Conservation (phyloP, 2,797 vertebrate genomes). For the Synanceia verrucosa region DNA sequence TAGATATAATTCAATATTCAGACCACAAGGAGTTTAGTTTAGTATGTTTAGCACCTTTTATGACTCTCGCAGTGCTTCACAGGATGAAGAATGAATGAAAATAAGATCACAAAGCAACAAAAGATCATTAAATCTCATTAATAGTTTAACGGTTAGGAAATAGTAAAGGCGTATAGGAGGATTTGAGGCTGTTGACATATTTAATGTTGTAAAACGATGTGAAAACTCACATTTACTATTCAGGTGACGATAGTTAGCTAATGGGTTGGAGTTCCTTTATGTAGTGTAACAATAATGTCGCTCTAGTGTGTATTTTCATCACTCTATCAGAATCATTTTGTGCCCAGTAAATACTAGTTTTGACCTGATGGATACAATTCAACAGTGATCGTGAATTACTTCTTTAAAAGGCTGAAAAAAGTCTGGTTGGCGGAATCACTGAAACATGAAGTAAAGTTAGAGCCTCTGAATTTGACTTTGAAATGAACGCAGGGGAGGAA, state of each 20-base stretch:
- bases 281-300: background rate
- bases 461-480: conserved; percentile 45
- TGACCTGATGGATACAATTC: background rate
- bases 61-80: background rate
- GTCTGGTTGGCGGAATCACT: background rate
- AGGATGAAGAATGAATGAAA: background rate
- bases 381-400: background rate
- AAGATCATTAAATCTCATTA: no score
- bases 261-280: background rate
- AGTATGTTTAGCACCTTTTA: background rate
- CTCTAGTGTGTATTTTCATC: background rate
- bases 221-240: background rate
- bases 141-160: no score
- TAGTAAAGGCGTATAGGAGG: background rate
- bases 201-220: background rate
- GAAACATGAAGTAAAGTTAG: background rate
- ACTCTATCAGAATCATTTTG: background rate
- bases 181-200: background rate
- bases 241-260: background rate
- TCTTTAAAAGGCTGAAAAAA: background rate
- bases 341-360: background rate
- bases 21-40: background rate
- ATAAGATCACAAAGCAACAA: background rate
- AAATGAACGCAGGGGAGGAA: conserved; percentile 27
- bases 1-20: no score